Base-by-base conservation (phyloP, 1,140 invertebrate genomes). In the Dinoponera quadriceps region DNA sequence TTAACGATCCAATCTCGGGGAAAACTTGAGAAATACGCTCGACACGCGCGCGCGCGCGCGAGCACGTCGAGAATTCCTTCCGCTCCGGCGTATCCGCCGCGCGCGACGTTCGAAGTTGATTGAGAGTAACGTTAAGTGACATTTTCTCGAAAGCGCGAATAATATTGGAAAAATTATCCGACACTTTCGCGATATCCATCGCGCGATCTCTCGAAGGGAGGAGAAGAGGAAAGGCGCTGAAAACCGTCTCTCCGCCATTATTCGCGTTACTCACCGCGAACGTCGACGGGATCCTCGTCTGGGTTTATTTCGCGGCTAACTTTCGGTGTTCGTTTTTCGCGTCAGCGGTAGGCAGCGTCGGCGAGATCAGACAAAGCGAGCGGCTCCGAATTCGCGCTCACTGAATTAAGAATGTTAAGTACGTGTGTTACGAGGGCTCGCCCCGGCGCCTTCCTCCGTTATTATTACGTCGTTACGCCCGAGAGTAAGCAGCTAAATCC, bases 1-100 rank as follows among this genome's bases (percentile, higher is more conserved):
- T 85, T 80, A 88, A 85, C 78, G 66, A 88, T 71, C 55, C 60
- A 78, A 78, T 77, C 68, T 75, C 59, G 69, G 33, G 65, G 57
- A 72, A 66, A 78, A 55, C 48, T 73, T 54, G 57, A 62, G 44
- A 65, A 55, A 74, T 62, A 60, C 62, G 60, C 22, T 75, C 29
- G 20, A 22, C 16, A 48, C 13, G 7, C 33, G 38, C 38, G 4
- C 38, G 7, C 13, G 49, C 27, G 38, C 27, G 60, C 55, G 44
- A 25, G 18, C n/a, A 11, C 16, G 54, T 55, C 11, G 18, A 60
- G 14, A 62, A 14, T 22, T 72, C 29, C 18, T 38, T 22, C 7
- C 54, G 29, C 20, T 55, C 16, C 9, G 62, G 57, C 14, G 44
- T 29, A 13, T n/a, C n/a, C n/a, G n/a, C n/a, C n/a, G n/a, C n/a